These are phyloP conservation scores for Pseudomugil gertrudae DNA, from an alignment of 2,797 vertebrate genomes.

Conservation along the genomic window DNA sequence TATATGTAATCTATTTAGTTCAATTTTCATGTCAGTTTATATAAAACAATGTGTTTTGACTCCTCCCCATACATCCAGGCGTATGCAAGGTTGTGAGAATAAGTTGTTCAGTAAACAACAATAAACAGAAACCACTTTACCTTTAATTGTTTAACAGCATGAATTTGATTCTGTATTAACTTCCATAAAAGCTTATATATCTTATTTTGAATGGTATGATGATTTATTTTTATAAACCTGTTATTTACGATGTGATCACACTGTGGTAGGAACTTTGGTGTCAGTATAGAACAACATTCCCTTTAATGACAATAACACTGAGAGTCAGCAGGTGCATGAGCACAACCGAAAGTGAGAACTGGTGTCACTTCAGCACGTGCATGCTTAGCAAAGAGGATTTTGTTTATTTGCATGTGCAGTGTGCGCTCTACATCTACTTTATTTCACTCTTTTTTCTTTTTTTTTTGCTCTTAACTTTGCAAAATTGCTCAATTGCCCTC, in stretches of 20 bases:
- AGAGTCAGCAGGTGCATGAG: conserved; percentile 52
- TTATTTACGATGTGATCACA: conserved; percentile 6
- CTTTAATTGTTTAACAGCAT: neutral
- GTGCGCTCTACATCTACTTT: neutral
- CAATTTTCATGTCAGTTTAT: neutral
- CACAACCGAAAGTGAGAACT: conserved; percentile 57
- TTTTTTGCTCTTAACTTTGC: conserved; percentile 22
- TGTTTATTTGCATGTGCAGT: conserved; percentile 16
- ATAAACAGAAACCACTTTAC: conserved; percentile 3
- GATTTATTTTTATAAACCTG: neutral
- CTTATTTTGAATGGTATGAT: neutral
- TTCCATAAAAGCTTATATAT: neutral
- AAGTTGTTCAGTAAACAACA: conserved; percentile 4
- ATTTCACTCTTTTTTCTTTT: conserved; percentile 3
- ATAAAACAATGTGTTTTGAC: conserved; percentile 21
- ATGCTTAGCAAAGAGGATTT: conserved; percentile 1
- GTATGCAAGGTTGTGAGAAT: neutral
- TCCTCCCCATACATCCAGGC: conserved; percentile 12
- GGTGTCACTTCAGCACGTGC: conserved; percentile 43
- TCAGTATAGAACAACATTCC: conserved; percentile 1
- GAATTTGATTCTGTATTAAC: neutral
- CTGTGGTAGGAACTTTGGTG: conserved; percentile 20
- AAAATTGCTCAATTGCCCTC: conserved; percentile 41
- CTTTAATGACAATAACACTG: conserved; percentile 37
- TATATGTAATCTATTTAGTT: conserved; percentile 8